phyloP scores from a whole-genome alignment of 2,113 vertebrate genomes.

The Probosciger aterrimus region DNA sequence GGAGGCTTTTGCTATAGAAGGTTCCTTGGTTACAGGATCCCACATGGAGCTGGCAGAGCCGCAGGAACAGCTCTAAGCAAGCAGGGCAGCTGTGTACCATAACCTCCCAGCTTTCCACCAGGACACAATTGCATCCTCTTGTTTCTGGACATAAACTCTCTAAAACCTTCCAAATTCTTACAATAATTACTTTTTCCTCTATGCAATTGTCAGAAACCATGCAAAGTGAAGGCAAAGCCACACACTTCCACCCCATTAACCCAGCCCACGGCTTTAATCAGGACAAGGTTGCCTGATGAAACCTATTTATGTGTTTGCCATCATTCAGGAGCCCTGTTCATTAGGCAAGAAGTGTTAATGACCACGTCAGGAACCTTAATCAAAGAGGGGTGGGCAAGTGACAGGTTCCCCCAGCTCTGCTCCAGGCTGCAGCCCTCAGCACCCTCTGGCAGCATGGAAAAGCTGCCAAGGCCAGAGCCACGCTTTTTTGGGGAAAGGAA shows the following conservation, averaged over 20 bases:
- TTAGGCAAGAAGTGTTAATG: constrained; percentile 64
- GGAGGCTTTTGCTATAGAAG: background rate
- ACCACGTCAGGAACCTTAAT: background rate
- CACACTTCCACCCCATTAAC: constrained; percentile 68
- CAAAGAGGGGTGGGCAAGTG: background rate
- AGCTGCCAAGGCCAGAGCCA: background rate
- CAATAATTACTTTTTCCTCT: background rate
- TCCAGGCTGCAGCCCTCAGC: background rate
- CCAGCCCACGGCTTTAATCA: constrained; percentile 61
- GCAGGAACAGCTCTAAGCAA: background rate
- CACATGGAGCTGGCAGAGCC: background rate
- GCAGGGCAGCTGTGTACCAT: no score
- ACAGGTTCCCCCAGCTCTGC: background rate
- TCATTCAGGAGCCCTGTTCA: constrained; percentile 35
- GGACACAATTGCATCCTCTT: background rate
- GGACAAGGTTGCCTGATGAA: constrained; percentile 48
- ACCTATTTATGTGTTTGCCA: constrained; percentile 67
- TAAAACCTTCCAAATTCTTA: background rate
- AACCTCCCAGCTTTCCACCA: background rate
- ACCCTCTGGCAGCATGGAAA: background rate
- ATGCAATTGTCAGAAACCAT: background rate
- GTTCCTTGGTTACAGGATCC: background rate
- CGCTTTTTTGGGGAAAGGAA: background rate
- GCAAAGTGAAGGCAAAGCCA: constrained; percentile 29
- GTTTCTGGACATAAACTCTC: background rate